Evolutionary conservation across 2,888 invertebrate species (phyloP), one percentile per base, ranked within the genome.

Genomic region (Serripes groenlandicus): DNA sequence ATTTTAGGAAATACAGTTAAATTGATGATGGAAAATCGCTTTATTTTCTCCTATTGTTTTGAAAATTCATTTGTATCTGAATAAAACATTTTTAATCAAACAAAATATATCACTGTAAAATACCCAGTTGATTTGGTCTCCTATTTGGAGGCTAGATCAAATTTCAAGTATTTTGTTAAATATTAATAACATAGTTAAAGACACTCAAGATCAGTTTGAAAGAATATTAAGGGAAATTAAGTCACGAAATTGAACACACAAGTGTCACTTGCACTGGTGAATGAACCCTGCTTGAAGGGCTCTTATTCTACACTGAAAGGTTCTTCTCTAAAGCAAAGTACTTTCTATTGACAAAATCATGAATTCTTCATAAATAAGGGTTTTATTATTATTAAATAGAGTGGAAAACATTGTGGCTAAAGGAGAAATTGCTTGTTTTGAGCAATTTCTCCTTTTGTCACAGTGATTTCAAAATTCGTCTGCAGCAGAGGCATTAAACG

Each of bases 161-260:
- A 15, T 21, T 49, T 49, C 21, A 21, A 49, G 21, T 49, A 21
- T 49, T 23, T 56, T 11, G 23, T 56, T 56, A 56, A 5, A 56
- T 56, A 56, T 56, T 56, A 11, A 56, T 56, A 56, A 56, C 23
- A 23, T 21, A 26, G 56, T 26, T 11, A 15, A 56, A 56, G 28
- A 11, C 23, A 56, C 56, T 56, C 23, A 26, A 56, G 28, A 56
- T 56, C 3, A 26, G n/a, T n/a, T 56, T 56, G 56, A 56, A 56
- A 56, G 56, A 56, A n/a, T 56, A 56, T 56, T 26, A 56, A 56
- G 23, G 56, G 23, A 4, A 56, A n/a, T 56, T 26, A 56, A 56
- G 28, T 4, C 56, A 56, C 23, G 28, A n/a, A n/a, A 2, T 11
- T 56, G 56, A 56, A 11, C 23, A 26, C 56, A 56, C 56, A 56